Evolutionary conservation across 2,888 invertebrate species (phyloP), one percentile per base, ranked within the genome.

Genomic region (Lapara coniferarum): DNA sequence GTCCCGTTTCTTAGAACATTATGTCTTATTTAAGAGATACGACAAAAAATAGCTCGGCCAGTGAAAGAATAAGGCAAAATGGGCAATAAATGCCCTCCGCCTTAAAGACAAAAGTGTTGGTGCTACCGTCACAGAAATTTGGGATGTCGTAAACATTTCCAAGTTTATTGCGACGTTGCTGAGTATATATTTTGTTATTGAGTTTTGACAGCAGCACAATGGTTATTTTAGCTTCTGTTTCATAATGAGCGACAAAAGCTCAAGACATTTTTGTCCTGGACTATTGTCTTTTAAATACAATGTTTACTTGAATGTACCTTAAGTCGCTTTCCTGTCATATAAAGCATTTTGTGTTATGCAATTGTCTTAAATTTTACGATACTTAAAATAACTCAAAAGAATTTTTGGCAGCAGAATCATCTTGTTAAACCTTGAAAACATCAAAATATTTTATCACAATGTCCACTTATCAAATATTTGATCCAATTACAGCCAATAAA

Each of bases 21-120:
- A 93, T 89, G 91, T 93, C 92, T 92, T 92, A 92, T 92, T 93
- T 93, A 90, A 91, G 87, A 86, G 88, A 88, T 83, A 86, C 85
- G 86, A 89, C 89, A 89, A 90, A 87, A 88, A 87, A 89, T 85
- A 84, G 88, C 85, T 82, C 85, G 81, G 82, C 77, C 81, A 83
- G 82, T 84, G 86, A 85, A 89, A 89, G 87, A 89, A 90, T 90
- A 89, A 88, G 83, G 88, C 88, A 82, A 86, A 90, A 92, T 89
- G 89, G 89, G 83, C 87, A 86, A 91, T 92, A 92, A 91, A 91
- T 77, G 81, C 73, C 75, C 85, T 69, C 75, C 74, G 77, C 80
- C 77, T 83, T 82, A 81, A 86, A 91, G 89, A 91, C 91, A 92
- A 92, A 91, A 91, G 88, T 86, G 85, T 77, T 81, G 78, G 78